Evolutionary conservation across 2,113 vertebrate species (phyloP), one percentile per base, ranked within the genome.

Genomic region (Hyla sarda): DNA sequence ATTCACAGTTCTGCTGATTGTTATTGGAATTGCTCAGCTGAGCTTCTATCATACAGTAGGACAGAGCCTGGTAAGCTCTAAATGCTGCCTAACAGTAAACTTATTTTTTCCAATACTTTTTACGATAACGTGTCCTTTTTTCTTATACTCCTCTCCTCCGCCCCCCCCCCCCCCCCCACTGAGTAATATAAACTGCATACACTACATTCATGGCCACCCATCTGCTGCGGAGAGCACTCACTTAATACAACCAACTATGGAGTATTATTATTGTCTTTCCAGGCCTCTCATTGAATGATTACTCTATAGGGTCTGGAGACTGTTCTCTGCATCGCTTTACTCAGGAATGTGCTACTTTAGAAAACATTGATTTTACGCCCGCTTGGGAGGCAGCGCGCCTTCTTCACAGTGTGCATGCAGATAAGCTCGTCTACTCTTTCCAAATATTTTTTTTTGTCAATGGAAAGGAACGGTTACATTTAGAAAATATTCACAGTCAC

Each of bases 361-460:
- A 73, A 73, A 56, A 52, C 48, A 56, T 83, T 73, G 67, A 73
- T 73, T 73, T 73, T 73, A 50, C 23, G 48, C 56, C 67, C 37
- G 45, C 60, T 45, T 5, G 34, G 69, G 28, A 54, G 21, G 50
- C 21, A 58, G 50, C 32, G 16, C 28, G 30, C 23, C 30, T 47
- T 14, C 52, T 28, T 14, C 48, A 41, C 60, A 12, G 28, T 41
- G 25, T 45, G 71, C 82, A 75, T 84, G 23, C 71, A 73, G 52
- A 74, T 75, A 60, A 58, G 71, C 25, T 72, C 6, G 1, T 30
- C 37, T 75, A 25, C 41, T 75, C 71, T 50, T 23, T 52, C 78
- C 60, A 69, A 71, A 82, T 71, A 34, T 47, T 45, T 67, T 65
- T 82, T 78, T 41, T 65, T 28, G 79, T 82, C 79, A 82, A 82